These are phyloP conservation scores for Strix aluco DNA, from an alignment of 2,113 vertebrate genomes.

Conservation along the genomic window DNA sequence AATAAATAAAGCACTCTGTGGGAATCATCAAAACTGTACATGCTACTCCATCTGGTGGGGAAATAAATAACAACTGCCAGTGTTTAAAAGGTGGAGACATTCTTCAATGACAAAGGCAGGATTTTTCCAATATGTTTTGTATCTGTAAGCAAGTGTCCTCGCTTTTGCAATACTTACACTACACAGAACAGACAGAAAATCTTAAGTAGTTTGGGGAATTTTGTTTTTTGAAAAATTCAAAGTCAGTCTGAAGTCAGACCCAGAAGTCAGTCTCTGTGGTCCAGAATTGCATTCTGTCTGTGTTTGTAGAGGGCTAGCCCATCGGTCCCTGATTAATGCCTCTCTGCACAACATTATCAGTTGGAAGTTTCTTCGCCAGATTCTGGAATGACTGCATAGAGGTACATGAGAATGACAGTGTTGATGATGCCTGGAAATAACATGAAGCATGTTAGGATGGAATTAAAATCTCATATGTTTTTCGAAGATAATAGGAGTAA, in stretches of 20 bases:
- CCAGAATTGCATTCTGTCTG: neutral
- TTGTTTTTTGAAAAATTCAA: neutral
- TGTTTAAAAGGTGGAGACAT: neutral
- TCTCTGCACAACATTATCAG: neutral
- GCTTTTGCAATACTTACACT: neutral
- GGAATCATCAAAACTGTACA: conserved; percentile 33
- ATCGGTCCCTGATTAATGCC: neutral
- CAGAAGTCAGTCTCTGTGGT: neutral
- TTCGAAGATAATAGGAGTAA: neutral
- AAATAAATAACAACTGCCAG: conserved; percentile 47
- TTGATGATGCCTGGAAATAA: neutral
- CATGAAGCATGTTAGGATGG: neutral
- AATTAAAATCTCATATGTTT: neutral
- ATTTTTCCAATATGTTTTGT: neutral
- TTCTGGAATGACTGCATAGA: neutral
- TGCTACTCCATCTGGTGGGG: conserved; percentile 64
- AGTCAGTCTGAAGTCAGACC: neutral
- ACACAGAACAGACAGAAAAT: neutral
- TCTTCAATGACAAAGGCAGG: neutral
- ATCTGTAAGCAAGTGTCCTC: neutral
- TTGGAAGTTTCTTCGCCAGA: neutral
- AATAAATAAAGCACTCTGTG: neutral
- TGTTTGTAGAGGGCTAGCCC: neutral
- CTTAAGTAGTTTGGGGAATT: neutral
- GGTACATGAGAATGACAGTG: neutral